Conservation (phyloP, 2,113 vertebrate genomes). For the Nothobranchius furzeri region DNA sequence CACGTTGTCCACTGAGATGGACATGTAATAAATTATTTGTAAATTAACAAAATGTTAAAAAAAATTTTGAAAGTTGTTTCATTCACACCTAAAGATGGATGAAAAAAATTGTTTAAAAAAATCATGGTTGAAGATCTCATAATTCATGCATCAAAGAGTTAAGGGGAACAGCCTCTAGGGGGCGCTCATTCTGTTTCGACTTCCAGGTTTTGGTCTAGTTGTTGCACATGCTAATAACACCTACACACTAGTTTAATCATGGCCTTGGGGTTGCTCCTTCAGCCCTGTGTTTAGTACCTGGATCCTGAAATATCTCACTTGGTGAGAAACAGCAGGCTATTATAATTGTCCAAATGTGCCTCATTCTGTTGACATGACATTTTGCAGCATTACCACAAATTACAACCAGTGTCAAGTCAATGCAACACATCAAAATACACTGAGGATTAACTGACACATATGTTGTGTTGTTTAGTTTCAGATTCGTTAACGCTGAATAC, state of each 20-base stretch:
- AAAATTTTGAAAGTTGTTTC: no score
- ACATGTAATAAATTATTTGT: no score
- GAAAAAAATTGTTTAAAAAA: no score
- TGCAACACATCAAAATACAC: neutral
- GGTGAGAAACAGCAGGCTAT: conserved; percentile 1
- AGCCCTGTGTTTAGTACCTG: neutral
- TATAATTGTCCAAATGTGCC: conserved; percentile 1
- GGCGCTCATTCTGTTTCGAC: no score
- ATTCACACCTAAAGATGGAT: no score
- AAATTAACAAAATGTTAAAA: no score
- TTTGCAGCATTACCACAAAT: neutral
- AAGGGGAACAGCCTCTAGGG: neutral
- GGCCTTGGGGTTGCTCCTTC: neutral
- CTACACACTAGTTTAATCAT: neutral
- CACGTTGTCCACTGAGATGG: no score
- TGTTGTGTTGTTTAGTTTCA: neutral
- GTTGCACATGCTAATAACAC: no score
- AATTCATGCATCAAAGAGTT: no score
- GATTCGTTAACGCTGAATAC: neutral
- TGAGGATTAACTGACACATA: neutral
- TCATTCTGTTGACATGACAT: neutral
- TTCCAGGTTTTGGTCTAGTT: no score
- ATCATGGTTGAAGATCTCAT: no score
- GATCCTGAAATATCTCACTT: neutral
- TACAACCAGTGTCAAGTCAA: conserved; percentile 3